Evolutionary conservation across 2,888 invertebrate species (phyloP), one percentile per base, ranked within the genome.

Genomic region (Azorinus chamasolen): DNA sequence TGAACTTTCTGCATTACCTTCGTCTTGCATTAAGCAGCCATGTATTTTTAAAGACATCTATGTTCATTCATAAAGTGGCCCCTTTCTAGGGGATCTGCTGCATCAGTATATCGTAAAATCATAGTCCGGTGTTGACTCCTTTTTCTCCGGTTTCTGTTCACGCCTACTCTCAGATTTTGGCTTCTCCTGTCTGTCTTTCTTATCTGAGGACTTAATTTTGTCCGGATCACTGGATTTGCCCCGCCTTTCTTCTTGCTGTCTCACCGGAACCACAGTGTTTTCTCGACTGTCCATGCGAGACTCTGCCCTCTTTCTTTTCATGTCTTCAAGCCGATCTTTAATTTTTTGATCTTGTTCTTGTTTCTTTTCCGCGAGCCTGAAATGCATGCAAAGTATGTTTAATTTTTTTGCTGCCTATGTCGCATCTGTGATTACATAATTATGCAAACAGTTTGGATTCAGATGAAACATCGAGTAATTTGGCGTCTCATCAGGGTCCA

Each of bases 241-340:
- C 32, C 32, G 32, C 24, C 45, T 59, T 12, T 45, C 51, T 2
- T 51, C n/a, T n/a, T 37, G 37, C 25, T 63, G 18, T 16, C 25
- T 8, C 12, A 39, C 16, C 10, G 62, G 37, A 22, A 32, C 4
- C 3, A 24, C n/a, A 8, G 41, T 53, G 6, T 25, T 27, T 3
- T 59, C 51, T 14, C 25, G 41, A 43, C 48, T 37, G 39, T 55
- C 78, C 18, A 78, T 53, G 8, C 78, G 72, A 1, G 78, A 78
- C 51, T 72, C 78, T 10, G 72, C 78, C 8, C 72, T 51, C 39
- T 68, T 79, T 65, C 70, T 75, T 65, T 87, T 87, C 78, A 85
- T 81, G 59, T 88, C 88, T 51, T 88, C 87, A 27, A 88, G 72
- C 43, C 87, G 79, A 63, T 81, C 83, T 32, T 84, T 74, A 32